Evolutionary conservation across 1,140 invertebrate species (phyloP), one percentile per base, ranked within the genome.

Genomic region (Aporrectodea caliginosa): DNA sequence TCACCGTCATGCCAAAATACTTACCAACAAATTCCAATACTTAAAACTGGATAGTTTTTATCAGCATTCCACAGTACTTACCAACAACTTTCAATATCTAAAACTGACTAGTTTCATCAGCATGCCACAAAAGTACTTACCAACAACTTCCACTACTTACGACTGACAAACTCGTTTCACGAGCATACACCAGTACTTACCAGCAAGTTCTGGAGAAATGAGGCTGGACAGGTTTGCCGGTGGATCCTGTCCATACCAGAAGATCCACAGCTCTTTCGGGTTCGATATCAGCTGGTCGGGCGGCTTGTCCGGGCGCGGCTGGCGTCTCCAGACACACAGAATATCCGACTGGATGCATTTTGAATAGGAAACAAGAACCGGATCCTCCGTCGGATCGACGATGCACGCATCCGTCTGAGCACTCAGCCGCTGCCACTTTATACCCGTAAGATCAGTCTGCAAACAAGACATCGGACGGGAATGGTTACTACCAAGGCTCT

Each of bases 191-290:
- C n/a, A n/a, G n/a, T n/a, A 91, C 92, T 92, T 91, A 83, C 93
- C 93, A 85, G 91, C 92, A 75, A 97, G 91, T 77, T 91, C 90
- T 78, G 87, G 83, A 29, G 87, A 86, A 16, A 91, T 83, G 33
- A 91, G 82, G 34, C 85, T 86, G 31, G 85, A 83, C 32, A 91
- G 82, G 88, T 96, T 94, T 34, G 31, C 33, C 2, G 84, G 80
- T 16, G 96, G 96, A 89, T 98, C 95, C 88, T 98, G 95, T 84
- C 96, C 96, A 90, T 98, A 98, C 96, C 97, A 98, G 90, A 99
- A 98, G 85, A 98, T 94, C 97, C 97, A 98, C 22, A 99, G 91
- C 89, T 98, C 96, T 90, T 98, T 98, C 29, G 34, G 31, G 87
- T 82, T 83, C 79, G 78, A 85, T 33, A 79, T 72, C 33, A 85